Evolutionary conservation across 1,140 invertebrate species (phyloP).

Genomic region (Whitmania pigra): DNA sequence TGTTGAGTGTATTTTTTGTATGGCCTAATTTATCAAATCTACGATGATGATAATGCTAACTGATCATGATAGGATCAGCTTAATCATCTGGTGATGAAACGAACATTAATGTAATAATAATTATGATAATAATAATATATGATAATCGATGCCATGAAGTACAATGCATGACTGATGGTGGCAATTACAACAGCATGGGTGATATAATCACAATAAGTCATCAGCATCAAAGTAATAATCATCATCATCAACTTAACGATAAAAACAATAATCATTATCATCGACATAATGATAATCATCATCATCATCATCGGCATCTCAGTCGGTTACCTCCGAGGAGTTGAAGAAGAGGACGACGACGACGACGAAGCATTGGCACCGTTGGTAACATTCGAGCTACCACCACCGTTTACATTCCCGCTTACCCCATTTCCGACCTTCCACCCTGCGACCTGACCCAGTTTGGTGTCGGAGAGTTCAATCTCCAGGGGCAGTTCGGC

Average conservation of each 20-base stretch:
- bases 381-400: background rate
- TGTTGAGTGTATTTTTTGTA: background rate
- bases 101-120: background rate
- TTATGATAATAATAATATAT: background rate
- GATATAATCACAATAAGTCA: no score
- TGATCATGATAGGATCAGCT: background rate
- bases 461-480: slow-evolving; percentile 67
- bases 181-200: no score
- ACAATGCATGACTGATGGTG: no score
- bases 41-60: background rate
- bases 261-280: background rate
- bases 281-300: background rate
- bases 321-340: background rate
- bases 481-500: slow-evolving; percentile 84
- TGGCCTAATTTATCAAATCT: background rate
- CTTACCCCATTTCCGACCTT: slow-evolving; percentile 52
- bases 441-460: slow-evolving; percentile 78
- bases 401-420: background rate
- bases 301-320: background rate
- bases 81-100: background rate
- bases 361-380: background rate
- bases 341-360: background rate
- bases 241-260: background rate
- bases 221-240: no score
- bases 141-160: background rate